These are phyloP conservation scores for Cynopterus sphinx DNA, from an alignment of 2,797 vertebrate genomes.

Conservation along the genomic window DNA sequence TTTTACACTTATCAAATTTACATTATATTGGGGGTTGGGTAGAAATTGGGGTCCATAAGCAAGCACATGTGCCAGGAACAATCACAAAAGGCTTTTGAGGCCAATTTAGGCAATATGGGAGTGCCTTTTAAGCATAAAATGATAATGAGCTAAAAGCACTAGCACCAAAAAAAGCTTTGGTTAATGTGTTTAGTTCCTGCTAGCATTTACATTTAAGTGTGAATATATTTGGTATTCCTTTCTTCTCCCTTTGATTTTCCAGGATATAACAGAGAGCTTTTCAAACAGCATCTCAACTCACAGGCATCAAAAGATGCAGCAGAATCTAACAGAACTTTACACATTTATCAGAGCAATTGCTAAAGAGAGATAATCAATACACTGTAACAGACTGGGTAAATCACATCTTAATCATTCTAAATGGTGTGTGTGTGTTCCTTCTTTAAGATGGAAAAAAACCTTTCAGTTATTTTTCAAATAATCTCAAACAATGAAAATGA, in stretches of 20 bases:
- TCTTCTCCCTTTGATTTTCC: not conserved
- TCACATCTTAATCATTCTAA: not conserved
- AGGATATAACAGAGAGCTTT: not conserved
- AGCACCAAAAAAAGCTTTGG: conserved; percentile 50
- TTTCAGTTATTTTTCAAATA: conserved; percentile 8
- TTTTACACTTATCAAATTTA: conserved; percentile 52
- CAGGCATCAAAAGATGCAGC: not conserved
- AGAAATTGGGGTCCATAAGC: not conserved
- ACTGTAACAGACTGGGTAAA: not conserved
- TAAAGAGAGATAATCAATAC: not conserved
- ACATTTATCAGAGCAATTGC: not conserved
- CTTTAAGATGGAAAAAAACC: not conserved
- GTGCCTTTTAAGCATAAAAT: conserved; percentile 35
- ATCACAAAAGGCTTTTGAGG: conserved; percentile 12
- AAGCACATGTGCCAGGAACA: not conserved
- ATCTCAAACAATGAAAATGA: conserved; percentile 25
- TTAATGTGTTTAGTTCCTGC: conserved; percentile 2
- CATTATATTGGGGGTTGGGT: not conserved
- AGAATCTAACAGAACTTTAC: not conserved
- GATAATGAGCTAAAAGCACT: not conserved
- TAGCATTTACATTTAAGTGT: conserved; percentile 20
- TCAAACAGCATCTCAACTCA: not conserved
- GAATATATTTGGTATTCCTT: not conserved
- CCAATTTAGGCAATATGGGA: not conserved
- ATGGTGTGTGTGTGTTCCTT: not conserved